Base-by-base conservation (phyloP, 92 coral and sea anemone genomes). In the Plumapathes pennacea region DNA sequence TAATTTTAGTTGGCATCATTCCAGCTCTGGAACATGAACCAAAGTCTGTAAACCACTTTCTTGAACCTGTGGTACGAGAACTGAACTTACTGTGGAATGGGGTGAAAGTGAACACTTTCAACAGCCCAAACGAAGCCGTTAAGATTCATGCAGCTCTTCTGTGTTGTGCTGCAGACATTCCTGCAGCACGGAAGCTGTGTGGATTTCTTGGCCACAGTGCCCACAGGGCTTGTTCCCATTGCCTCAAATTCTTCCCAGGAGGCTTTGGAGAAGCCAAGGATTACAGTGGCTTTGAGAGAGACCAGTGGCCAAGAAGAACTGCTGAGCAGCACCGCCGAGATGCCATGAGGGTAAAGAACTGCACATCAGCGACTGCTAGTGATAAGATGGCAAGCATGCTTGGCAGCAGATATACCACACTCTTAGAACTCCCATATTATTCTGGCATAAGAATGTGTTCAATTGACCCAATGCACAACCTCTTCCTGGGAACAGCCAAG, bases 141-240 rank as follows among this genome's bases (percentile, higher is more conserved):
- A 14, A 54, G 44, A 37, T 50, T 22, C 11, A 25, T 49, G 83
- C 76, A 43, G 69, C 85, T 21, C 42, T 54, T 38, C 51, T 69
- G 17, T 78, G 78, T 38, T 38, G 36, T 57, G 69, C 79, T 13
- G 41, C 79, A 23, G 85, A 69, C 54, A 78, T 69, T 15, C 78
- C 85, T 41, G 78, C 72, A 30, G 67, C 78, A 38, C 52, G 85
- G 34, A 78, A 78, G 48, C 68, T 78, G 10, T 78, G 78, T 55
- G 85, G 85, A 30, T 62, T 78, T 27, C 63, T 54, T 42, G 79
- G 85, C 2, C 85, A 78, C 50, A 64, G 64, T 52, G 78, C 72
- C 23, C 59, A 70, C 2, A 20, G 74, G 44, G 83, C 69, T 8
- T 76, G 71, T 50, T 58, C 77, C 5, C 72, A 60, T 12, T 60